Evolutionary conservation across 2,888 invertebrate genomes (phyloP), one percentile per base, ranked within the genome.

Genomic region (Lingula anatina): DNA sequence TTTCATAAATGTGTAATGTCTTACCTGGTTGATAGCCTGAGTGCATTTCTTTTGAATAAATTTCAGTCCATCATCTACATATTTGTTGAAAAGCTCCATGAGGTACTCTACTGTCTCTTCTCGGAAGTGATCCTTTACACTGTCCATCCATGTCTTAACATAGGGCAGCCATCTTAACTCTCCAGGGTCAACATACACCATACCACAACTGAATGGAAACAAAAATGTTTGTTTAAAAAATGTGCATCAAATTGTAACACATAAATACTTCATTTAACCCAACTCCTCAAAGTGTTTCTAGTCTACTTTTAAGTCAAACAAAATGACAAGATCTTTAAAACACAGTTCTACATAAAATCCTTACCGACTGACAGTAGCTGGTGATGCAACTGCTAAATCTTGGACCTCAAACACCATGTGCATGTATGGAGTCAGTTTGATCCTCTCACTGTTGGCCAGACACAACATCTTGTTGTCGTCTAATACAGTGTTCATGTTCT

Each of bases 401-500:
- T 87, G 85, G 7, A 79, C 78, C 60, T 79, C 79, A 74, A 92
- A 92, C 21, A 92, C 53, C 90, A 92, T 90, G 66, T 90, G 90
- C 1, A 92, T 89, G 78, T 86, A 89, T 0, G 88, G 86, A 0
- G 91, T 89, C 25, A 92, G 82, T 75, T 91, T 91, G 55, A 93
- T 93, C 53, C 90, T 81, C 76, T 90, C 92, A 0, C 90, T 90
- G 80, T 92, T 92, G 1, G 91, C 90, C 35, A 93, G 79, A 64
- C 92, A 92, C 35, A 93, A 62, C 90, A 92, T 90, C 79, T 92
- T 93, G 73, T 93, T 93, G 70, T 93, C 92, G 68, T 93, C 93
- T 5, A 92, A 80, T 0, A 91, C 91, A 0, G 92, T 90, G 75
- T 92, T 92, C 84, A 93, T 85, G 71, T 91, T 92, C 76, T 93